These are phyloP conservation scores for Chelonoidis abingdonii DNA, from an alignment of 2,113 vertebrate species.

Conservation along the genomic window DNA sequence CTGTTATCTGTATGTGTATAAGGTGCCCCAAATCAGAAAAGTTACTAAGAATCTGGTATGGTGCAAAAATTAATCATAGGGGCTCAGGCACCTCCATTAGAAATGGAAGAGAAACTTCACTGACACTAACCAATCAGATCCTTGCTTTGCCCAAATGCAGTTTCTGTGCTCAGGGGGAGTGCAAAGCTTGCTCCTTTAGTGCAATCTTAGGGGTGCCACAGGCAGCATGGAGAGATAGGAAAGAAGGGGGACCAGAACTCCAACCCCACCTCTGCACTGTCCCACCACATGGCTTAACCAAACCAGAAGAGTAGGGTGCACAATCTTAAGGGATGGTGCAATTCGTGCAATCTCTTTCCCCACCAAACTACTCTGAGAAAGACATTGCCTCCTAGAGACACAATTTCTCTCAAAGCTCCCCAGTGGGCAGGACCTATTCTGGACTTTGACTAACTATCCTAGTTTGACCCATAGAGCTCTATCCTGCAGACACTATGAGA, in stretches of 20 bases:
- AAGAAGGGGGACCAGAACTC: conserved; percentile 9
- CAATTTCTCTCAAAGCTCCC: not conserved
- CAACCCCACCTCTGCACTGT: not conserved
- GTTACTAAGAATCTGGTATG: not conserved
- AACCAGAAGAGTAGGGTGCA: not conserved
- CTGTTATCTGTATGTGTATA: not conserved
- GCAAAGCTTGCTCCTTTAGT: not conserved
- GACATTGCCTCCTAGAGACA: not conserved
- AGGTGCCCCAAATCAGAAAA: not conserved
- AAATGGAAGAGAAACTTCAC: not conserved
- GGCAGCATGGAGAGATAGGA: not conserved
- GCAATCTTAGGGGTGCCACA: not conserved
- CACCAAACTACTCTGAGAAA: conserved; percentile 9
- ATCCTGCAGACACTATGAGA: not conserved
- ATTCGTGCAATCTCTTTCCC: not conserved
- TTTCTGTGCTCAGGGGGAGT: conserved; percentile 11
- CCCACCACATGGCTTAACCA: not conserved
- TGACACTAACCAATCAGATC: not conserved
- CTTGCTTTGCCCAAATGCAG: not conserved
- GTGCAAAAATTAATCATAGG: not conserved
- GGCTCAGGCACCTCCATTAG: not conserved
- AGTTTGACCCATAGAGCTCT: not conserved
- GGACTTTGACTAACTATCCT: not conserved
- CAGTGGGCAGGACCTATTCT: not conserved
- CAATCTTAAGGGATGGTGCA: not conserved